Percentiles rank a stretch among this genome's conserved stretches.
phyloP scores from a whole-genome alignment of 2,888 invertebrate genomes.

The Sipha maydis region DNA sequence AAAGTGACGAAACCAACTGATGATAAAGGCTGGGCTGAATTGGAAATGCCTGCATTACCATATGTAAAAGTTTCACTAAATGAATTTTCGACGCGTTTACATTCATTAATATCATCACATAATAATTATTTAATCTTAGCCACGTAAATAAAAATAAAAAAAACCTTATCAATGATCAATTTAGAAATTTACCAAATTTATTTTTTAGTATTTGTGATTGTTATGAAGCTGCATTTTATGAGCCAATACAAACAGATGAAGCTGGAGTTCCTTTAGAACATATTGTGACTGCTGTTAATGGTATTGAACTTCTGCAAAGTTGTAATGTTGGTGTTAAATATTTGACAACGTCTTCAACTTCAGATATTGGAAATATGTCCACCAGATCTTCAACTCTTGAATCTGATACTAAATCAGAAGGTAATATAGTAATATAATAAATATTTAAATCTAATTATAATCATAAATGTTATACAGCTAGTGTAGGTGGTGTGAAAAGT shows the following conservation, averaged over 20 bases:
- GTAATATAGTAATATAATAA: slow-evolving; percentile 3
- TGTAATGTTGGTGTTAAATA: slow-evolving; percentile 63
- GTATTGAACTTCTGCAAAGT: slow-evolving; percentile 72
- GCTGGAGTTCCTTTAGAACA: slow-evolving; percentile 89
- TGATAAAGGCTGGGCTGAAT: slow-evolving; percentile 79
- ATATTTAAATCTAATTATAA: background rate
- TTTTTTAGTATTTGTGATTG: slow-evolving; percentile 80
- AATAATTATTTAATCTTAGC: slow-evolving; percentile 81
- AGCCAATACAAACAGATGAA: slow-evolving; percentile 72
- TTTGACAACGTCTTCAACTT: slow-evolving; percentile 49
- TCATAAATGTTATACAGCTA: slow-evolving; percentile 15
- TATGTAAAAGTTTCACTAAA: slow-evolving; percentile 73
- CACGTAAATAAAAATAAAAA: slow-evolving; percentile 71
- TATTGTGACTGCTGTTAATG: slow-evolving; percentile 84
- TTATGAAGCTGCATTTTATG: slow-evolving; percentile 79
- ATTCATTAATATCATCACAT: slow-evolving; percentile 78
- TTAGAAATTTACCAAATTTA: background rate
- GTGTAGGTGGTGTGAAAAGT: slow-evolving; percentile 56
- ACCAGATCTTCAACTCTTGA: slow-evolving; percentile 55
- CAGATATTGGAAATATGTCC: slow-evolving; percentile 52
- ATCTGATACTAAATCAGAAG: slow-evolving; percentile 60
- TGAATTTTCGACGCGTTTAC: slow-evolving; percentile 74
- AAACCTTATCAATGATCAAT: slow-evolving; percentile 63
- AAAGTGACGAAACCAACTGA: slow-evolving; percentile 62
- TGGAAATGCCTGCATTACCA: slow-evolving; percentile 76